These are phyloP conservation scores for Chrysodeixis includens DNA, from an alignment of 2,888 invertebrate genomes.

Conservation along the genomic window DNA sequence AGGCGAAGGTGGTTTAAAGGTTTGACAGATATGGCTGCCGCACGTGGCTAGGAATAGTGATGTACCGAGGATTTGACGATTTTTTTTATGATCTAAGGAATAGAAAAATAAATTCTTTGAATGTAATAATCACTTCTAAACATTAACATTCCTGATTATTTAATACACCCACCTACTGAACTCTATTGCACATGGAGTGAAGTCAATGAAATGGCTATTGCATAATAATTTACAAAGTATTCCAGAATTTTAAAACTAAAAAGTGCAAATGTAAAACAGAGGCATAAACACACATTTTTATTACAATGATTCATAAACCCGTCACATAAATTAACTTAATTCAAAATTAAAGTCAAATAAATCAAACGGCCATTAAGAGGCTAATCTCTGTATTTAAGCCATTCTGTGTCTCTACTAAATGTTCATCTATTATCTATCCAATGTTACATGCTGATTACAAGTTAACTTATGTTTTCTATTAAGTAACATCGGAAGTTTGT, in stretches of 20 bases:
- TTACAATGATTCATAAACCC: background rate
- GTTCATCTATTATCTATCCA: background rate
- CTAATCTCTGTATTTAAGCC: background rate
- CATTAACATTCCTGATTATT: no score
- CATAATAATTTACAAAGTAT: no score
- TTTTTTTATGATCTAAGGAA: no score
- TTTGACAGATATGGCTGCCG: background rate
- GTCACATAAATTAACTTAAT: constrained; percentile 3
- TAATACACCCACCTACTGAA: no score
- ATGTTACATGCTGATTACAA: background rate
- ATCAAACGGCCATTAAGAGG: background rate
- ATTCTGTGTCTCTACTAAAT: background rate
- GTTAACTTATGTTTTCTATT: background rate
- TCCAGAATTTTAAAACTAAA: no score
- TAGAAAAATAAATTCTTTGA: no score
- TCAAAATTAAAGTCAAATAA: background rate
- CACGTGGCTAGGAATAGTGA: background rate
- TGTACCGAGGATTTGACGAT: no score
- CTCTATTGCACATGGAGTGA: no score
- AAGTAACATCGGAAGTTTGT: constrained; percentile 35
- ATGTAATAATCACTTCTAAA: no score
- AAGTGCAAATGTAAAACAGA: no score
- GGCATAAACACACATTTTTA: background rate
- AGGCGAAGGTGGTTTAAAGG: background rate
- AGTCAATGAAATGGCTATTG: no score